A percentile compares a stretch with the other conserved stretches of the same genome.
Evolutionary conservation across 2,888 invertebrate genomes (phyloP).

Genomic region (Eremobia ochroleuca): DNA sequence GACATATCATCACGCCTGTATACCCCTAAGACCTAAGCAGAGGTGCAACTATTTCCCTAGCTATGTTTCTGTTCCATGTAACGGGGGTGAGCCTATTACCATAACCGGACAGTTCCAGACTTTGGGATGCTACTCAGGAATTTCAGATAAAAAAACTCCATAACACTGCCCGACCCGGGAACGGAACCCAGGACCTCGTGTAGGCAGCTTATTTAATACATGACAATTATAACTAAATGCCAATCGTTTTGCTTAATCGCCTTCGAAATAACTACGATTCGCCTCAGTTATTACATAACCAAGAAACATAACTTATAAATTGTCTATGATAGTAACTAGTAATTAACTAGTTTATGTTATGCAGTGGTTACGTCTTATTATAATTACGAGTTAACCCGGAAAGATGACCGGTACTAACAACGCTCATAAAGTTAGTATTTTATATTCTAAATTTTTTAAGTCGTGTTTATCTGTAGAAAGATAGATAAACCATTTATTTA

Average conservation of each 20-base stretch:
- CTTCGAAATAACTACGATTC: conserved; percentile 2
- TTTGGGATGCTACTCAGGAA: too few species aligned
- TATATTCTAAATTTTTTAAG: not conserved
- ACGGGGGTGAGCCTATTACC: too few species aligned
- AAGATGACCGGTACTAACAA: not conserved
- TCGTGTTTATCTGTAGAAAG: not conserved
- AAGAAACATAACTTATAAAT: conserved; percentile 3
- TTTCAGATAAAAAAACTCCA: not conserved
- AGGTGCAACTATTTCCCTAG: too few species aligned
- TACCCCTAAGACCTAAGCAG: too few species aligned
- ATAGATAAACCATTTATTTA: too few species aligned
- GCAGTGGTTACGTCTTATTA: conserved; percentile 11
- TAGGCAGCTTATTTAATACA: not conserved
- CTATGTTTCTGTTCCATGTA: too few species aligned
- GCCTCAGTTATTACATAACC: conserved; percentile 15
- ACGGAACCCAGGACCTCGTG: not conserved
- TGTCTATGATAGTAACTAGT: not conserved
- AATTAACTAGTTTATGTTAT: conserved; percentile 18
- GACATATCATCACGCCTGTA: too few species aligned
- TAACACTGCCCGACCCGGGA: not conserved
- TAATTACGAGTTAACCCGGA: not conserved
- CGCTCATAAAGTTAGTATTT: not conserved
- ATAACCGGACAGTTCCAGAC: too few species aligned
- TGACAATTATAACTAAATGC: conserved; percentile 2
- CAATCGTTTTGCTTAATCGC: conserved; percentile 11